These are phyloP conservation scores for Anthonomus grandis DNA, from an alignment of 1,140 invertebrate species.

Conservation along the genomic window DNA sequence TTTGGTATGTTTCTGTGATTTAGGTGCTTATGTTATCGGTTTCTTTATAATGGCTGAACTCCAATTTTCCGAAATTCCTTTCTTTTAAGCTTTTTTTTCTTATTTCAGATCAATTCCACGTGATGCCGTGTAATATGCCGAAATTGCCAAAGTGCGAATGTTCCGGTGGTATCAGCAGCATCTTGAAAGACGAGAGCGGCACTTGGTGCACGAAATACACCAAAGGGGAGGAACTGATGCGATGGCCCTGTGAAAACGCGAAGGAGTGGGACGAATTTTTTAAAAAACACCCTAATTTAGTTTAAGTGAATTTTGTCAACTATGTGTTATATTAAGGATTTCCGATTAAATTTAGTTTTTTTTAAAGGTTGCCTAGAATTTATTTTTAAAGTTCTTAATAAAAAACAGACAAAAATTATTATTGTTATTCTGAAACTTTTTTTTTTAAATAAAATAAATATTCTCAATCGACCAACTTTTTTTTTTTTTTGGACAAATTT, in stretches of 20 bases:
- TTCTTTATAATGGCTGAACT: not conserved
- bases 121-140: conserved; percentile 43
- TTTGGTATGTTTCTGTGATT: too few species aligned
- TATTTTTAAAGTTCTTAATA: too few species aligned
- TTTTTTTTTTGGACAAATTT: too few species aligned
- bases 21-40: too few species aligned
- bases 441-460: too few species aligned
- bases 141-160: conserved; percentile 39
- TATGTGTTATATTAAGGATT: too few species aligned
- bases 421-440: too few species aligned
- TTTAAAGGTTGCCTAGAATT: too few species aligned
- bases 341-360: too few species aligned
- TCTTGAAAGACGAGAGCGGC: conserved; percentile 39
- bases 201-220: conserved; percentile 41
- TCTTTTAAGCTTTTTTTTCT: not conserved
- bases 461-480: too few species aligned
- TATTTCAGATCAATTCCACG: conserved; percentile 32
- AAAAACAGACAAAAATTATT: too few species aligned
- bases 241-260: conserved; percentile 41
- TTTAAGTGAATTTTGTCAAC: too few species aligned
- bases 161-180: conserved; percentile 38
- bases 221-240: conserved; percentile 36
- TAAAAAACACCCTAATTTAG: conserved; percentile 34
- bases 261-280: conserved; percentile 41
- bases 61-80: not conserved